These are phyloP conservation scores for Argopecten irradians DNA, from an alignment of 1,140 invertebrate genomes.

Conservation along the genomic window DNA sequence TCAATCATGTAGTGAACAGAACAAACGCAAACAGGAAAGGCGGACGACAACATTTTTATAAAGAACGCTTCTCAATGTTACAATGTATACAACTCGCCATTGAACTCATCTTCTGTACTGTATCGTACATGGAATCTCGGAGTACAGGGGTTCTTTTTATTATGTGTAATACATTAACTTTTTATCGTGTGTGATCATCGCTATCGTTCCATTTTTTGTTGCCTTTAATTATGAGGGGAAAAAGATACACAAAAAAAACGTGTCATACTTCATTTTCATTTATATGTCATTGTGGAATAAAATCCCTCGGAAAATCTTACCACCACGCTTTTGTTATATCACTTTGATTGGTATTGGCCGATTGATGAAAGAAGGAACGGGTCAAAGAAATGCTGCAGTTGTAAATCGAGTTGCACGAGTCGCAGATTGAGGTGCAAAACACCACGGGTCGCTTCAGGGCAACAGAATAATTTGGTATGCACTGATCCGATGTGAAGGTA, in stretches of 20 bases:
- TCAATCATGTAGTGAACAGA: background rate
- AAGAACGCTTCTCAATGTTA: constrained; percentile 9
- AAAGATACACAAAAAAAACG: background rate
- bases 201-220: background rate
- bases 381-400: background rate
- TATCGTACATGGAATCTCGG: constrained; percentile 13
- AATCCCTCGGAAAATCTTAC: background rate
- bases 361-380: background rate
- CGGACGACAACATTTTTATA: background rate
- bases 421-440: background rate
- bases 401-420: background rate
- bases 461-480: constrained; percentile 5
- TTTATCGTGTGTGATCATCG: constrained; percentile 16
- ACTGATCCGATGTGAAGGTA: background rate
- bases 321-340: background rate
- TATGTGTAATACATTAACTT: background rate
- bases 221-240: background rate
- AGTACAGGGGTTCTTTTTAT: background rate
- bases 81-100: background rate
- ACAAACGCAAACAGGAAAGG: background rate
- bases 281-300: background rate
- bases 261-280: constrained; percentile 1
- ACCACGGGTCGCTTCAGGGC: background rate
- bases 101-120: background rate
- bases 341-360: background rate